Base-by-base conservation (phyloP, 2,797 vertebrate genomes). In the Botia almorhae region DNA sequence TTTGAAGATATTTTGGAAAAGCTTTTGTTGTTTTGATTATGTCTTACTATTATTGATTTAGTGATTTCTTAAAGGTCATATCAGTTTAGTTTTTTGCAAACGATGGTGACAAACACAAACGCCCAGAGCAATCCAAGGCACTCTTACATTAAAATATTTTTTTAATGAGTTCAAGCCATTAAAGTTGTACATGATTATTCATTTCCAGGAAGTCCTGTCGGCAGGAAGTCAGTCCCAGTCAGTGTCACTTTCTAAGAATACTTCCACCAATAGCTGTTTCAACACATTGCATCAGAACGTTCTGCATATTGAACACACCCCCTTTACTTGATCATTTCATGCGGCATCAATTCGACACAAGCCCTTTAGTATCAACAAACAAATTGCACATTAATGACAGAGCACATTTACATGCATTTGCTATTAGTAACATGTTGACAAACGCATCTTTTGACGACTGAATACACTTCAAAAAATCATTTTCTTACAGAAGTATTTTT, bases 231-330 rank as follows among this genome's bases (percentile, higher is more conserved):
- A 74, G 0, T 39, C 74, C 79, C 70, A 64, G 68, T 87, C 80
- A 82, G 78, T 51, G 21, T 68, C 64, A 14, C 71, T 75, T 69
- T 84, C 60, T 36, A 69, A 76, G 39, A 72, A 75, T 29, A 17
- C 63, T 60, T 78, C 72, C 69, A 84, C 53, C 17, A 69, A 36
- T 26, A 17, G 51, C 33, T 56, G 1, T 83, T 84, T 70, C 78
- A 74, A 51, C 70, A 73, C 33, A 58, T 79, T 85, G 83, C 82
- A 84, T 84, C 78, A 83, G 84, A 75, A 56, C 56, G 43, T 77
- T 82, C 61, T 78, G 87, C 81, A 78, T 85, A 77, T 81, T 82
- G 81, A 88, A 85, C 82, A 82, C 81, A 87, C 74, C 78, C 51
- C 10, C 64, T 8, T n/a, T n/a, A 56, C 61, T 51, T 81, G 58